Evolutionary conservation across 2,113 vertebrate genomes (phyloP).

Genomic region (Microcebus murinus): DNA sequence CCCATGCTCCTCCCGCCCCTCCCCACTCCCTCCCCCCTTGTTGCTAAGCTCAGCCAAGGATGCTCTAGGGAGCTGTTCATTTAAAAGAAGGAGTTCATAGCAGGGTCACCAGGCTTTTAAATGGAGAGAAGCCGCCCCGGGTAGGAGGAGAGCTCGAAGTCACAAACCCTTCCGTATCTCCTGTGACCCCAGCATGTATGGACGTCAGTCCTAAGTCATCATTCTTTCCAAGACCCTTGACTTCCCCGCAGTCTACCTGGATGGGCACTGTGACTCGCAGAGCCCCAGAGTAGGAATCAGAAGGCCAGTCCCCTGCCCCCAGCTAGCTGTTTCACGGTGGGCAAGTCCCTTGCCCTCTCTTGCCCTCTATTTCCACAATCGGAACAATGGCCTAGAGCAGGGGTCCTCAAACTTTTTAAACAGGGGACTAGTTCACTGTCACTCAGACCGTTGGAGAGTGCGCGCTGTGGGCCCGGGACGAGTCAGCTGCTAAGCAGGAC

Average conservation of each 20-base stretch:
- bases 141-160: not conserved
- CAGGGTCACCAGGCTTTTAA: constrained; percentile 7
- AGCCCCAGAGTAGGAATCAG: not conserved
- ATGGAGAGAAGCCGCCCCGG: not conserved
- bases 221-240: not conserved
- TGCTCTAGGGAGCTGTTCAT: constrained; percentile 49
- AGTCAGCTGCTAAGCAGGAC: too few relatives aligned
- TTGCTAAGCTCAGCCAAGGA: constrained; percentile 70
- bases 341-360: not conserved
- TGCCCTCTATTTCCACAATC: not conserved
- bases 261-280: not conserved
- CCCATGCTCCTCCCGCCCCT: not conserved
- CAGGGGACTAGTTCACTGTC: too few relatives aligned
- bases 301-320: not conserved
- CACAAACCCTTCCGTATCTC: not conserved
- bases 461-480: too few relatives aligned
- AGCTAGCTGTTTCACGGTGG: not conserved
- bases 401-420: too few relatives aligned
- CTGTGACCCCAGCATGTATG: not conserved
- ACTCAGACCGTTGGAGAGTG: too few relatives aligned
- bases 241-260: not conserved
- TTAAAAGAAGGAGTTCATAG: constrained; percentile 32
- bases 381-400: not conserved
- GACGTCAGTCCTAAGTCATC: not conserved
- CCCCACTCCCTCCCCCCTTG: not conserved